A percentile compares a stretch with the other conserved stretches of the same genome.
phyloP scores from a whole-genome alignment of 2,797 vertebrate species.

The Loriculus beryllinus region DNA sequence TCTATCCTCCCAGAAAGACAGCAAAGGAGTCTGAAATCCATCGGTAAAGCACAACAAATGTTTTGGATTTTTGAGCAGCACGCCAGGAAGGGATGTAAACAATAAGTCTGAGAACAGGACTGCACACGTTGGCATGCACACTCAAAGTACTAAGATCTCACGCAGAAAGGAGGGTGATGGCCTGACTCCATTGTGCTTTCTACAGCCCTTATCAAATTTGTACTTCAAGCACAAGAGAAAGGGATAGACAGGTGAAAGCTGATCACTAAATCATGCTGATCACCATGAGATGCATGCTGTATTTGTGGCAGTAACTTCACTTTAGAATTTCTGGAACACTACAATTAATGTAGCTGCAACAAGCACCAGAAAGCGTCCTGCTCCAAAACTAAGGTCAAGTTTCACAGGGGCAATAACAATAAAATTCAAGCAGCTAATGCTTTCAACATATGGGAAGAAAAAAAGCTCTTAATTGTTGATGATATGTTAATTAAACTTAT shows the following conservation, averaged over 20 bases:
- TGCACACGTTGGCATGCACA: accelerated
- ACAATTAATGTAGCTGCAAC: background rate
- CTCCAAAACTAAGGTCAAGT: background rate
- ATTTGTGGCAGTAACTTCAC: background rate
- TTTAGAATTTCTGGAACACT: background rate
- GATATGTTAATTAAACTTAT: constrained; percentile 37
- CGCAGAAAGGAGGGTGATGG: background rate
- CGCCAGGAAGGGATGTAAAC: background rate
- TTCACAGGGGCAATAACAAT: background rate
- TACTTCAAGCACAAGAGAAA: background rate
- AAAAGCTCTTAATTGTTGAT: background rate
- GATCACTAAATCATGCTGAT: background rate
- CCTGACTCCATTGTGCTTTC: background rate
- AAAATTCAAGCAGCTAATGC: background rate
- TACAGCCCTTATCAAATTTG: background rate
- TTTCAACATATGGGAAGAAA: background rate
- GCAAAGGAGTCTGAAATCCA: background rate
- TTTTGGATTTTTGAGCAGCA: background rate
- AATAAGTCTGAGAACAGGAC: background rate
- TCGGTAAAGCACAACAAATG: background rate
- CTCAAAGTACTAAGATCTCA: background rate
- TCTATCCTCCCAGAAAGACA: background rate
- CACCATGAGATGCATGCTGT: background rate
- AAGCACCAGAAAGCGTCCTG: background rate
- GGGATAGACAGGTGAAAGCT: background rate